Percentiles rank a stretch among this genome's conserved stretches.
phyloP scores from a whole-genome alignment of 1,140 invertebrate species.

The Achatina immaculata region DNA sequence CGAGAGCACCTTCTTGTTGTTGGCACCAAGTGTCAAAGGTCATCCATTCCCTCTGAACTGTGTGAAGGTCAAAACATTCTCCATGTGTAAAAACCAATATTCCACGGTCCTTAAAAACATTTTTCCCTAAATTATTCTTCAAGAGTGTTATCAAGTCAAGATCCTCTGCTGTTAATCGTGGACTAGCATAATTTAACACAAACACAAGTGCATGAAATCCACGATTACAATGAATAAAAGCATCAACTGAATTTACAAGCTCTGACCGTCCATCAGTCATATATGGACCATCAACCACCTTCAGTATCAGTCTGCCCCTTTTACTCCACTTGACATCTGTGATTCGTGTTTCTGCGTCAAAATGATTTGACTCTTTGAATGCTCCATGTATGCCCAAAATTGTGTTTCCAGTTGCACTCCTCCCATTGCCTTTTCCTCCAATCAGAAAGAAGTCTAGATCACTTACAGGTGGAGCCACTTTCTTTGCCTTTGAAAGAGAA shows the following conservation, averaged over 20 bases:
- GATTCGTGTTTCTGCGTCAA: background rate
- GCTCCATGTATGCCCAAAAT: background rate
- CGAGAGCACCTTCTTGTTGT: background rate
- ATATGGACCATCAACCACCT: background rate
- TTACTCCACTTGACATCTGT: background rate
- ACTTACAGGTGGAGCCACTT: background rate
- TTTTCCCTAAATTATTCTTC: background rate
- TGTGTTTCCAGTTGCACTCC: background rate
- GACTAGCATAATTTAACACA: background rate
- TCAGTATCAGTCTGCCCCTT: background rate
- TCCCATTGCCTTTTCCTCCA: background rate
- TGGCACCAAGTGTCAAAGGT: background rate
- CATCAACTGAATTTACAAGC: background rate
- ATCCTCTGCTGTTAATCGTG: background rate
- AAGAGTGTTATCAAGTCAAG: background rate
- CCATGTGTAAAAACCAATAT: background rate
- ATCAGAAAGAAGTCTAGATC: background rate
- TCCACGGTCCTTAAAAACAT: background rate
- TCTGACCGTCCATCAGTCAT: background rate
- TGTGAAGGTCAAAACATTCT: background rate
- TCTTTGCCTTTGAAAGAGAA: too few species aligned
- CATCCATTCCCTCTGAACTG: background rate
- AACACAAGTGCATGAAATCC: slow-evolving; percentile 7
- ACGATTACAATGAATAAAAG: background rate
- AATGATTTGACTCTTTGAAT: background rate